These are phyloP conservation scores for Orius insidiosus DNA, from an alignment of 1,140 invertebrate genomes.

Conservation along the genomic window DNA sequence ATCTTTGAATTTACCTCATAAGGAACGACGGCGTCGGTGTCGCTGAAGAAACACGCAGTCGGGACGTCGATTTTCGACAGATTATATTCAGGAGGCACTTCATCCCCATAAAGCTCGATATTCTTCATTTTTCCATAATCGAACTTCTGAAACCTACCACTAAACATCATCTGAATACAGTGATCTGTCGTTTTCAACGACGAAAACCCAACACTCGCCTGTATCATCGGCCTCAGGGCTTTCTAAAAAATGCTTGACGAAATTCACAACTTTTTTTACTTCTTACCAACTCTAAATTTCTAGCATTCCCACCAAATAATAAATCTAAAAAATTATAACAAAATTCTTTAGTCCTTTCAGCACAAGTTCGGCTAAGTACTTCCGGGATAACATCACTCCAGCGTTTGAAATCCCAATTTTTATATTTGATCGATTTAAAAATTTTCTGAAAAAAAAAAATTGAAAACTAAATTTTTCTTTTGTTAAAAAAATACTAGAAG, in stretches of 20 bases:
- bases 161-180: conserved; percentile 4
- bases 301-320: too few species aligned
- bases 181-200: background rate
- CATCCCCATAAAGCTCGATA: conserved; percentile 20
- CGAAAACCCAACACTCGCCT: background rate
- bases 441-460: too few species aligned
- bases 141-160: conserved; percentile 20
- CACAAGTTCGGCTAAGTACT: too few species aligned
- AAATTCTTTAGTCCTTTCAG: too few species aligned
- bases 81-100: conserved; percentile 27
- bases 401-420: too few species aligned
- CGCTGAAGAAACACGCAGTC: conserved; percentile 26
- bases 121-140: conserved; percentile 23
- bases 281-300: background rate
- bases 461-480: too few species aligned
- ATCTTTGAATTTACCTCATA: conserved; percentile 7
- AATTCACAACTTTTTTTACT: too few species aligned
- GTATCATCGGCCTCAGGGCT: background rate
- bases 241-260: background rate
- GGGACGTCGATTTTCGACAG: conserved; percentile 25
- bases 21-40: conserved; percentile 22
- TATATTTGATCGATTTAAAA: too few species aligned
- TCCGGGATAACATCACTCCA: too few species aligned
- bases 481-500: too few species aligned
- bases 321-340: too few species aligned